These are phyloP conservation scores for Platorchestia sp. DNA, from an alignment of 1,140 invertebrate genomes.

Conservation along the genomic window DNA sequence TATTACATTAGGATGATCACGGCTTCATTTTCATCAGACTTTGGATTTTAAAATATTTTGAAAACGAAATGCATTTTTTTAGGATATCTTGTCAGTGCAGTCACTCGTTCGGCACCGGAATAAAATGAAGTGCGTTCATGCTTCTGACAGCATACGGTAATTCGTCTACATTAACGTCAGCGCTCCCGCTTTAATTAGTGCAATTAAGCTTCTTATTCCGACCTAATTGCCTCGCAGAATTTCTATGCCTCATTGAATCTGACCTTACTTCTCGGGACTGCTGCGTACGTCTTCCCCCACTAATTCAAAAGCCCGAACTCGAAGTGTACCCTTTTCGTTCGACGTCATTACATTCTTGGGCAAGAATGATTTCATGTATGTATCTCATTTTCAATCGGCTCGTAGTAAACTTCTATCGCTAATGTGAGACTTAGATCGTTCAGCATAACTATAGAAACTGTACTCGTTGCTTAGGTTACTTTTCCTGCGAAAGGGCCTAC, in stretches of 20 bases:
- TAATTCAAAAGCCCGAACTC: background rate
- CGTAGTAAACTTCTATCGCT: too few species aligned
- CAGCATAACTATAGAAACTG: too few species aligned
- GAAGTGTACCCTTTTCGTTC: background rate
- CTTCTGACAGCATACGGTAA: background rate
- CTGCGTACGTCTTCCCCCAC: background rate
- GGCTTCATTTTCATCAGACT: background rate
- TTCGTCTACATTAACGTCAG: background rate
- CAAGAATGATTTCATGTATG: background rate
- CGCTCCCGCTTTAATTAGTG: background rate
- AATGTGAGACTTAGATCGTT: too few species aligned
- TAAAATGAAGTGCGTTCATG: background rate
- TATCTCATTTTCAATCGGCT: background rate
- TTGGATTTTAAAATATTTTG: background rate
- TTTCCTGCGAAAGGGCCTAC: too few species aligned
- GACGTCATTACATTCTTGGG: background rate
- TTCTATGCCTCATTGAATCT: background rate
- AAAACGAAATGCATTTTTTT: background rate
- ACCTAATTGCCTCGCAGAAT: background rate
- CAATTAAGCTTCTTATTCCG: background rate
- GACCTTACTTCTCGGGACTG: background rate
- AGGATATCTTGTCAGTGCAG: background rate
- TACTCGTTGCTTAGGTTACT: too few species aligned
- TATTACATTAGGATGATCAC: background rate
- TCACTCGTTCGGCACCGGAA: background rate